Conservation (phyloP, 2,797 vertebrate genomes). For the Carapus acus region DNA sequence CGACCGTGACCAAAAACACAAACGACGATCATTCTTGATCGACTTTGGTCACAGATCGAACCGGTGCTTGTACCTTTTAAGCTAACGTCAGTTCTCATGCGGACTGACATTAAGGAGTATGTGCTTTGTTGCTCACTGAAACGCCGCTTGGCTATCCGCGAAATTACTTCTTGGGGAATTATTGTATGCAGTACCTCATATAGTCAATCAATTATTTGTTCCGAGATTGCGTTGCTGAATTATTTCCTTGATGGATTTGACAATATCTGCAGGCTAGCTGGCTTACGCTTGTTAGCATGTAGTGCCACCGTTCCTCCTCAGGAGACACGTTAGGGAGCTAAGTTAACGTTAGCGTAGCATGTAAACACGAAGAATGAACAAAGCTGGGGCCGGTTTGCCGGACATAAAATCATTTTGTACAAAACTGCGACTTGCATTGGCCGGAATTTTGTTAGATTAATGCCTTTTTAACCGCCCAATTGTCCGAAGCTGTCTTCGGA, state of each 20-base stretch:
- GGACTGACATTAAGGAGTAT: conserved; percentile 29
- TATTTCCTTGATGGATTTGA: not conserved
- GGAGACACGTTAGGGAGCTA: not conserved
- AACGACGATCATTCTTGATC: not conserved
- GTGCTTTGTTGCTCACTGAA: conserved; percentile 4
- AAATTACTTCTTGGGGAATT: no score
- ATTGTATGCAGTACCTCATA: not conserved
- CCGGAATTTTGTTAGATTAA: not conserved
- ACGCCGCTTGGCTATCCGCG: not conserved
- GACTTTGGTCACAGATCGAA: conserved; percentile 5
- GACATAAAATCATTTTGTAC: no score
- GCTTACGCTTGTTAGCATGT: conserved; percentile 3
- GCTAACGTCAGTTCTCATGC: conserved; percentile 25
- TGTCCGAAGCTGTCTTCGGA: not conserved
- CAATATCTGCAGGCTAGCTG: conserved; percentile 20
- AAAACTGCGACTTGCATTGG: not conserved
- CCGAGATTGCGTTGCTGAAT: no score
- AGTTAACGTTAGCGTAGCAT: conserved; percentile 19
- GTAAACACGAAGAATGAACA: conserved; percentile 53
- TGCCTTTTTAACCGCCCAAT: not conserved
- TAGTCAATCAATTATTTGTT: not conserved
- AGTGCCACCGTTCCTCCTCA: not conserved
- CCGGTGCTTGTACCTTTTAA: no score
- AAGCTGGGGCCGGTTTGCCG: conserved; percentile 27
- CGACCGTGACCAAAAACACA: not conserved